Evolutionary conservation across 2,888 invertebrate genomes (phyloP), one percentile per base, ranked within the genome.

Genomic region (Acanthosepion pharaonis): DNA sequence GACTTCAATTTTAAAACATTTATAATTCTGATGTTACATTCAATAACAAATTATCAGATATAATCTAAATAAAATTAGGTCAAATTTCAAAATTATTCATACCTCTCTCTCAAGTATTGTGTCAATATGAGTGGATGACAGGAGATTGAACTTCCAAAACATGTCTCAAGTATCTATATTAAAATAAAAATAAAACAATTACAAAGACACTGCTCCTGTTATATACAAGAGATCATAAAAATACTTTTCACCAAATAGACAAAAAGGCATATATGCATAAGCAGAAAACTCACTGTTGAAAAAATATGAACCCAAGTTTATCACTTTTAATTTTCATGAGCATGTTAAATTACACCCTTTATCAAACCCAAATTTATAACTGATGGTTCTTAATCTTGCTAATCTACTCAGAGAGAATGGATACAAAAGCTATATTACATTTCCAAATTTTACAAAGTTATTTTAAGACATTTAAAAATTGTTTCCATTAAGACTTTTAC

Each of bases 131-230:
- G 98, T 98, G 96, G 98, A 98, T 96, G 98, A 98, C 97, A 98
- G 98, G 97, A 98, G 98, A 98, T 98, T 98, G 97, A 98, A 98
- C 97, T 98, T 98, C 98, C 98, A 98, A 98, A 98, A 98, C 98
- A 98, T 98, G 94, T 95, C 96, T 94, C 64, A 92, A 48, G 94
- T 55, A 95, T 94, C 95, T 95, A 94, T 92, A 95, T 95, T 94
- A 94, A 59, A n/a, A 95, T 25, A n/a, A 49, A 93, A 51, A 42
- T 5, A 11, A 51, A 53, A 92, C 5, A 28, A n/a, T 78, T 78
- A n/a, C 33, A 33, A 78, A 78, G 11, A 9, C 28, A 8, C n/a
- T 25, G 28, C 64, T 25, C 1, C 25, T 59, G 59, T 25, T 51
- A 51, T 51, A 51, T 51, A 42, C 2, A 11, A 51, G 8, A 64